A percentile compares a stretch with the other conserved stretches of the same genome.
These are phyloP conservation scores for Eueremaeus valkanovi DNA, from an alignment of 2,888 invertebrate genomes.

Conservation along the genomic window DNA sequence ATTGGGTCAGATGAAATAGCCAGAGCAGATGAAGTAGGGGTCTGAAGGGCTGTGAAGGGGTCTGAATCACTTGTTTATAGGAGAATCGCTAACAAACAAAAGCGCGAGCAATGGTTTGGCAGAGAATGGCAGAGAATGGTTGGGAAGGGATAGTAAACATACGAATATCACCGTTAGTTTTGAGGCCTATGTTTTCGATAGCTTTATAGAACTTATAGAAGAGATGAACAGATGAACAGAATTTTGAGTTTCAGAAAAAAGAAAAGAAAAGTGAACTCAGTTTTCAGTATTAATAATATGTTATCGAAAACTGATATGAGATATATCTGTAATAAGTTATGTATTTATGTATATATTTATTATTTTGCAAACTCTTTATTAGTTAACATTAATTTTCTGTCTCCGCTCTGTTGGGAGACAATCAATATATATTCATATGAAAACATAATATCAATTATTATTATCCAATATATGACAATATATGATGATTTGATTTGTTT, in stretches of 20 bases:
- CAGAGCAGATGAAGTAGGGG: too few relatives aligned
- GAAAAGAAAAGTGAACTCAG: too few relatives aligned
- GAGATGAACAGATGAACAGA: not conserved
- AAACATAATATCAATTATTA: slow-evolving; percentile 14
- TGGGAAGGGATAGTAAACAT: not conserved
- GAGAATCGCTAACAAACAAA: not conserved
- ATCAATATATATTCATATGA: not conserved
- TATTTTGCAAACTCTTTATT: slow-evolving; percentile 23
- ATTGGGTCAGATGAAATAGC: not conserved
- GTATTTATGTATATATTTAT: too few relatives aligned
- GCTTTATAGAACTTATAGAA: not conserved
- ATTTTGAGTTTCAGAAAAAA: too few relatives aligned
- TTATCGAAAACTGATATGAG: slow-evolving; percentile 11
- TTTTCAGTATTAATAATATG: not conserved
- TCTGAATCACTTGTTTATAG: not conserved
- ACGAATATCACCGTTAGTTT: slow-evolving; percentile 20
- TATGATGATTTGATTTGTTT: not conserved
- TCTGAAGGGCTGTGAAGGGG: not conserved
- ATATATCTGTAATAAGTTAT: not conserved
- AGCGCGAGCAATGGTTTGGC: not conserved
- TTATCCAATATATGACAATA: slow-evolving; percentile 1
- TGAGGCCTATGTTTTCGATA: slow-evolving; percentile 22
- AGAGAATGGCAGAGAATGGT: not conserved
- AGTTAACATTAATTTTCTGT: slow-evolving; percentile 23
- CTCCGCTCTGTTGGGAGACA: slow-evolving; percentile 1